phyloP scores from a whole-genome alignment of 1,140 invertebrate species.

The Papilio polytes region DNA sequence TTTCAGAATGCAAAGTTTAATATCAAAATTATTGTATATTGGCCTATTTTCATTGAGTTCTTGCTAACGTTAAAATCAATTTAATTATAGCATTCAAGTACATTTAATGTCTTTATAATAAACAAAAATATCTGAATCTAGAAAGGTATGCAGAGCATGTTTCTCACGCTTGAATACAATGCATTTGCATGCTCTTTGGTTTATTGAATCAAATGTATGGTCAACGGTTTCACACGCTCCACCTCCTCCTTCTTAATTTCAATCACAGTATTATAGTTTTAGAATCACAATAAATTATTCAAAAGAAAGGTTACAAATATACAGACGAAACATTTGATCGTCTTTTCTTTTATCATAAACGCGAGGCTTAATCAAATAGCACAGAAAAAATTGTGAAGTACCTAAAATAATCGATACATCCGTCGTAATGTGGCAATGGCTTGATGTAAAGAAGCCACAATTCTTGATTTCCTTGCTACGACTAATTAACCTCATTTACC shows the following conservation, averaged over 20 bases:
- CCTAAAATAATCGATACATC: background rate
- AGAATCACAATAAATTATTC: too few species aligned
- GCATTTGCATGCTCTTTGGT: background rate
- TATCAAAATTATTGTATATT: background rate
- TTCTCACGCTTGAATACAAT: background rate
- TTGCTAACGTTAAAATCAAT: background rate
- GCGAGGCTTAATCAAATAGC: background rate
- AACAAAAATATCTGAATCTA: background rate
- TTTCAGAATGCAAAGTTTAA: background rate
- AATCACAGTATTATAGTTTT: background rate
- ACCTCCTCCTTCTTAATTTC: background rate
- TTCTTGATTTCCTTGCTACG: slow-evolving; percentile 23
- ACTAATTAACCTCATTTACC: slow-evolving; percentile 9
- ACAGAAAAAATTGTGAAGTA: background rate
- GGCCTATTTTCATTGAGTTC: background rate
- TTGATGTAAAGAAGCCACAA: background rate
- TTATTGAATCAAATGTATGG: background rate
- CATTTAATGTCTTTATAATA: background rate
- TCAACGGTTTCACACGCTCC: background rate
- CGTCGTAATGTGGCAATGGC: background rate
- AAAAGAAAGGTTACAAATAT: background rate
- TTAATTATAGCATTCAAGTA: background rate
- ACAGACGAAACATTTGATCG: background rate
- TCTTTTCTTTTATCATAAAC: background rate
- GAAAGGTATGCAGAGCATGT: background rate